These are phyloP conservation scores for Monopterus albus DNA, from an alignment of 2,113 vertebrate species.

Conservation along the genomic window DNA sequence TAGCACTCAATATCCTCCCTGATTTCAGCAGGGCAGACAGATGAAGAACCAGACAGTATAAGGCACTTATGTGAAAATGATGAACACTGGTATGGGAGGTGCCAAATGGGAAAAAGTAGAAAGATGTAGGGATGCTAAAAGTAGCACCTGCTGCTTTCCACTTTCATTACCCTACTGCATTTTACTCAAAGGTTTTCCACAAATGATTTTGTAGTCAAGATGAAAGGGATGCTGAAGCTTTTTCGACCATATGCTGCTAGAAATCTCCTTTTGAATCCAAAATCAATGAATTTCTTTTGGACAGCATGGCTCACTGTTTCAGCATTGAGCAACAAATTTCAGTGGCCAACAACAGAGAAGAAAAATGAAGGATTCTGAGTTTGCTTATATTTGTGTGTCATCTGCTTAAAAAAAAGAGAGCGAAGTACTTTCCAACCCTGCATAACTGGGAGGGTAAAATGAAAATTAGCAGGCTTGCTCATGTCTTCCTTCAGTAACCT, in stretches of 20 bases:
- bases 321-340: slow-evolving; percentile 1
- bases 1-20: too few species aligned
- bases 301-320: background rate
- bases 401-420: background rate
- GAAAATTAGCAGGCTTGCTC: slow-evolving; percentile 41
- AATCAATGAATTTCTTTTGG: slow-evolving; percentile 10
- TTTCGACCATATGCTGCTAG: slow-evolving; percentile 34
- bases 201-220: slow-evolving; percentile 31
- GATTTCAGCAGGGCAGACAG: too few species aligned
- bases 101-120: background rate
- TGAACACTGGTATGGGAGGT: background rate
- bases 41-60: too few species aligned
- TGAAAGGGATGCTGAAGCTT: slow-evolving; percentile 30
- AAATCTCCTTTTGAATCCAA: slow-evolving; percentile 31
- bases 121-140: slow-evolving; percentile 16
- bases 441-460: slow-evolving; percentile 26
- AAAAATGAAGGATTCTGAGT: slow-evolving; percentile 1
- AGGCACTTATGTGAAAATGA: too few species aligned
- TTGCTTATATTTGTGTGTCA: slow-evolving; percentile 2
- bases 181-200: slow-evolving; percentile 11
- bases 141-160: slow-evolving; percentile 13
- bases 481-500: slow-evolving; percentile 23
- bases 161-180: slow-evolving; percentile 17
- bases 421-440: background rate
- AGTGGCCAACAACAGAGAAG: background rate